Evolutionary conservation across 2,888 invertebrate genomes (phyloP).

Genomic region (Stenotaenia linearis): DNA sequence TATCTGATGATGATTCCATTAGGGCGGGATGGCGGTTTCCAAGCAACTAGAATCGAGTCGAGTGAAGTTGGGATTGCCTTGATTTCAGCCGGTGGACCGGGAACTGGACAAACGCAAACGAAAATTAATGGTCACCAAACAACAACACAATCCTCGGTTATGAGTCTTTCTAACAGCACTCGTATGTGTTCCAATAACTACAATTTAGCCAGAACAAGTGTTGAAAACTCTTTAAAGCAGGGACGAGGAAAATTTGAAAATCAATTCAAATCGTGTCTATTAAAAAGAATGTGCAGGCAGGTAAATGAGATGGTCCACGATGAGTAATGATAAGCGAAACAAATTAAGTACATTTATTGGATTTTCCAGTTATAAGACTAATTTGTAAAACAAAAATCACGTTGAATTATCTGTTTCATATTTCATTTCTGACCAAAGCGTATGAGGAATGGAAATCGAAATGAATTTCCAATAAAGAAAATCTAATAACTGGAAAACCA

Average conservation of each 20-base stretch:
- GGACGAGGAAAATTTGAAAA: too few relatives aligned
- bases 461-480: too few relatives aligned
- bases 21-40: conserved; percentile 86
- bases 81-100: conserved; percentile 85
- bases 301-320: neutral
- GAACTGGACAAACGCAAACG: conserved; percentile 57
- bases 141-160: neutral
- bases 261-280: neutral
- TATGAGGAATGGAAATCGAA: too few relatives aligned
- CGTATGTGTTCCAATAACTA: neutral
- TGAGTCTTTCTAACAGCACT: neutral
- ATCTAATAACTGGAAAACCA: too few relatives aligned
- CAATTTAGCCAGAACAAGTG: neutral
- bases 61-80: conserved; percentile 88
- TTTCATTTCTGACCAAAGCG: neutral
- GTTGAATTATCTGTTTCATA: neutral
- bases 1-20: conserved; percentile 91
- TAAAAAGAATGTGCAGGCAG: neutral
- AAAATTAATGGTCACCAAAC: conserved; percentile 17
- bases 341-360: neutral
- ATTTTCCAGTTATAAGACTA: neutral
- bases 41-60: conserved; percentile 84
- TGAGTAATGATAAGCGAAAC: neutral
- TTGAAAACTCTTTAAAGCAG: neutral
- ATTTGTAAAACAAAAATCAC: neutral